Evolutionary conservation across 2,113 vertebrate genomes (phyloP), one percentile per base, ranked within the genome.

Genomic region (Scomber japonicus): DNA sequence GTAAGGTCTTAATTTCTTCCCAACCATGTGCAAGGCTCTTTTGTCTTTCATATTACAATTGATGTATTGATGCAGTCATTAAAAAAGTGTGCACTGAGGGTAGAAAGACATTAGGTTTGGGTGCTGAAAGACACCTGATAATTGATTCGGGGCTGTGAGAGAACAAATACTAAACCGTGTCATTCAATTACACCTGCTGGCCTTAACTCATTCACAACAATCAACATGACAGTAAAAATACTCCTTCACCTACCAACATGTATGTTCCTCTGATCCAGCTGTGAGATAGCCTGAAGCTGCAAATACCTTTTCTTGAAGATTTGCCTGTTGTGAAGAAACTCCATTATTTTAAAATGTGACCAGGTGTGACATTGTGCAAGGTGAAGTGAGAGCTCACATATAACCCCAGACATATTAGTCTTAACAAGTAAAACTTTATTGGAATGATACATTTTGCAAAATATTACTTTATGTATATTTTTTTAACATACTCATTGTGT

Each of bases 371-470:
- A 59, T 14, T n/a, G 48, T 76, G 65, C 21, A 74, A 17, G 45
- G 44, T 69, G 62, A 76, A 59, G 12, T 64, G 45, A 81, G 48
- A 81, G 27, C 59, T 89, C 40, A 89, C 30, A 89, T 74, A 91
- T 65, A 86, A 88, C 56, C 62, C 67, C 71, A 85, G 75, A 87
- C 88, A 86, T 84, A 68, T 91, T 92, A 90, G 92, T 94, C 95
- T 95, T 95, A 95, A 95, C 95, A 96, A 95, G 94, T 95, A 95
- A 95, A 96, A 95, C 94, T 96, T 96, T 96, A 96, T 96, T 96
- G 95, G 95, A 96, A 96, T 96, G 94, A 95, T 96, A 95, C 94
- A 95, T 95, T 94, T 95, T 95, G 95, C 94, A 95, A 96, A 96
- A 96, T 95, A 95, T 95, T 95, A 95, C 91, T 94, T 94, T 95